Conservation (phyloP, 2,888 invertebrate genomes). For the Ceriagrion tenellum region DNA sequence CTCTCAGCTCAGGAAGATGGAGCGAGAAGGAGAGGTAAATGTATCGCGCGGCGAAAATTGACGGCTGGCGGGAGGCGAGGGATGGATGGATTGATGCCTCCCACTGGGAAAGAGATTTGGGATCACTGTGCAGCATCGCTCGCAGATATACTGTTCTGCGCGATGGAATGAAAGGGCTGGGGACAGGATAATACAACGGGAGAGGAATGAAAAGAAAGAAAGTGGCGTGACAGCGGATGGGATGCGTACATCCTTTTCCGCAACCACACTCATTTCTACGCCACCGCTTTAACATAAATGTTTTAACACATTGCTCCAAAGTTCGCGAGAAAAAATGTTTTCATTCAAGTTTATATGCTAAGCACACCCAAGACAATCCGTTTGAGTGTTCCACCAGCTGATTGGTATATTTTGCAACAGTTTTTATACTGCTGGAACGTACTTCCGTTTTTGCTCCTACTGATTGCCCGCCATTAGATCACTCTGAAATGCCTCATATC, state of each 20-base stretch:
- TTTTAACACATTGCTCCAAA: too few species aligned
- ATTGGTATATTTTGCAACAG: too few species aligned
- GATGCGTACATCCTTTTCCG: neutral
- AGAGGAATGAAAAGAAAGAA: neutral
- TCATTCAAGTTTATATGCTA: too few species aligned
- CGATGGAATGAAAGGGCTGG: neutral
- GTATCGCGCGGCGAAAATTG: constrained; percentile 7
- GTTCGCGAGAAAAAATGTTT: too few species aligned
- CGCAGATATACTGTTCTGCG: neutral
- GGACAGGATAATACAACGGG: neutral
- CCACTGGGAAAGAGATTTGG: neutral
- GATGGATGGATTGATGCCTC: constrained; percentile 14
- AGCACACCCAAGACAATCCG: too few species aligned
- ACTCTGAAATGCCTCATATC: too few species aligned
- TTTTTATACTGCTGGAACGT: too few species aligned
- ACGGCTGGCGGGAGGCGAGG: neutral
- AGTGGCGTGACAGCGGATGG: neutral
- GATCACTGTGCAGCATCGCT: neutral
- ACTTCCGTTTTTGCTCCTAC: too few species aligned
- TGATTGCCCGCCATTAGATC: too few species aligned
- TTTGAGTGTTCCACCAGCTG: too few species aligned
- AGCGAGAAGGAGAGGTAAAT: neutral
- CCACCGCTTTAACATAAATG: neutral
- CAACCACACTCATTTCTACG: neutral
- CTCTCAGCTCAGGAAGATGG: neutral